Percentiles rank a stretch among this genome's conserved stretches.
phyloP scores from a whole-genome alignment of 1,140 invertebrate genomes.

The Eumaeus atala region DNA sequence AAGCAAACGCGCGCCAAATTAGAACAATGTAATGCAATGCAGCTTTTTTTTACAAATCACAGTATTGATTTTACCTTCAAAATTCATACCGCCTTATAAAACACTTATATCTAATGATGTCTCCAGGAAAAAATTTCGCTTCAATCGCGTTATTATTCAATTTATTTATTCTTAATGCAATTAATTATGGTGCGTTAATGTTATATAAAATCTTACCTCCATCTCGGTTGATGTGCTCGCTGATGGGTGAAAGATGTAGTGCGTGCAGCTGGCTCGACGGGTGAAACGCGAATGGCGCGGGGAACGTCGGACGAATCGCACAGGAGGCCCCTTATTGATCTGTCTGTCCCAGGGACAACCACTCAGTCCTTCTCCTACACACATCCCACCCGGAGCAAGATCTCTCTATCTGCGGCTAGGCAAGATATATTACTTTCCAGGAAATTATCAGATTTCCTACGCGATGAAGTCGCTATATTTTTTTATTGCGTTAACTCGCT shows the following conservation, averaged over 20 bases:
- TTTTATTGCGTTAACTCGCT: neutral
- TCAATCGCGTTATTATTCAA: neutral
- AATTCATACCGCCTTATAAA: no score
- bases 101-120: no score
- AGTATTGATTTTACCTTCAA: no score
- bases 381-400: constrained; percentile 30
- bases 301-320: constrained; percentile 24
- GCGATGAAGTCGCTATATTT: no score
- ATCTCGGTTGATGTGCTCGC: constrained; percentile 30
- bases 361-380: no score
- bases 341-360: constrained; percentile 40
- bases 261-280: constrained; percentile 23
- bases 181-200: constrained; percentile 3
- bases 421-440: constrained; percentile 60
- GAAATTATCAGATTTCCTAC: constrained; percentile 51
- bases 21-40: neutral
- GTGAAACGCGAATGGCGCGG: constrained; percentile 34
- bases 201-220: constrained; percentile 33
- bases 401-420: constrained; percentile 49
- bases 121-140: no score
- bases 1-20: neutral
- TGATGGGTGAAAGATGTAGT: no score
- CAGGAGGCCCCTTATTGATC: constrained; percentile 64
- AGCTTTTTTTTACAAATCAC: neutral
- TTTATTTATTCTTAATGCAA: neutral